These are phyloP conservation scores for Ostrea denselamellosa DNA, from an alignment of 1,140 invertebrate species.

Conservation along the genomic window DNA sequence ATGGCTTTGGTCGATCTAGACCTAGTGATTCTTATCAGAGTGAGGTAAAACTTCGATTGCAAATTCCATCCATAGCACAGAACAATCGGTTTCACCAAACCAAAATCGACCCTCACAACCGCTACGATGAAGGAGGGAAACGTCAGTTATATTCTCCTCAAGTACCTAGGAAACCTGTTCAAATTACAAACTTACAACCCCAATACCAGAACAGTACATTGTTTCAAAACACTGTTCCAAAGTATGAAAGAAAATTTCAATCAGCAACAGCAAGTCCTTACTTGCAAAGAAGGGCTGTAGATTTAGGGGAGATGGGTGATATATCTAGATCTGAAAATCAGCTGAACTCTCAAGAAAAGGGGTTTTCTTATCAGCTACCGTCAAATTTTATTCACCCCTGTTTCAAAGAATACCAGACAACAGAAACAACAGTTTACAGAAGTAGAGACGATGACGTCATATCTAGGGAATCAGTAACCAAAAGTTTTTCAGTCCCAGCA, in stretches of 20 bases:
- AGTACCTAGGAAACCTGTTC: slow-evolving; percentile 42
- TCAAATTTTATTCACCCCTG: slow-evolving; percentile 28
- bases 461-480: slow-evolving; percentile 16
- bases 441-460: not conserved
- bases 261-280: slow-evolving; percentile 63
- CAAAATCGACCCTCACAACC: not conserved
- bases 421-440: not conserved
- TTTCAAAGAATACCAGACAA: slow-evolving; percentile 16
- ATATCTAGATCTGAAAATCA: slow-evolving; percentile 74
- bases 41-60: slow-evolving; percentile 55
- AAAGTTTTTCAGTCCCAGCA: slow-evolving; percentile 49
- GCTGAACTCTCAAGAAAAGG: slow-evolving; percentile 60
- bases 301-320: slow-evolving; percentile 63
- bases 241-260: slow-evolving; percentile 52
- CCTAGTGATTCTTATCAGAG: slow-evolving; percentile 55
- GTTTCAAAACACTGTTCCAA: slow-evolving; percentile 57
- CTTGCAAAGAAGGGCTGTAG: slow-evolving; percentile 54
- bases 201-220: slow-evolving; percentile 1
- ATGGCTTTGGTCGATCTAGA: slow-evolving; percentile 27
- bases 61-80: slow-evolving; percentile 49
- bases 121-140: not conserved
- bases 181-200: slow-evolving; percentile 9
- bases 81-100: not conserved
- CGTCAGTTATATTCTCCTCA: slow-evolving; percentile 20
- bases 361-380: slow-evolving; percentile 39